Percentiles rank a stretch among this genome's conserved stretches.
Evolutionary conservation across 2,888 invertebrate species (phyloP).

Genomic region (Scrobipalpa atriplicella): DNA sequence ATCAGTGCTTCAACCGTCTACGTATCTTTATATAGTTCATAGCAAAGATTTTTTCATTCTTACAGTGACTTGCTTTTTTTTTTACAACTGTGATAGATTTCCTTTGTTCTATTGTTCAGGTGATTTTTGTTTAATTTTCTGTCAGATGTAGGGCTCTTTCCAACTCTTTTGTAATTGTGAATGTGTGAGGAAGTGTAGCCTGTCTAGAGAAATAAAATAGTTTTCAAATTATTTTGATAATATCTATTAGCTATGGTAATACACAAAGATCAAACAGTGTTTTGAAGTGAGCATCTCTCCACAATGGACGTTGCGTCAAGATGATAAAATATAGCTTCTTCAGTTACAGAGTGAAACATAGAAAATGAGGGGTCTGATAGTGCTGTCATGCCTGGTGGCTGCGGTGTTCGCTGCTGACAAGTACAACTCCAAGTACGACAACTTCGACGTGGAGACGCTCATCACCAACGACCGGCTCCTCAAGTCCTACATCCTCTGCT

Average conservation of each 20-base stretch:
- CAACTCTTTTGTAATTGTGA: not conserved
- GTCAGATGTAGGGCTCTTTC: not conserved
- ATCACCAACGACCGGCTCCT: conserved; percentile 86
- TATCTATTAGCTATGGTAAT: not conserved
- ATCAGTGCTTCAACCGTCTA: not conserved
- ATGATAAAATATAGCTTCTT: too few species aligned
- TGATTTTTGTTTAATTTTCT: not conserved
- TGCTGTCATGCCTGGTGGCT: conserved; percentile 61
- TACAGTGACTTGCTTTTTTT: too few species aligned
- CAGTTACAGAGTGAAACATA: not conserved
- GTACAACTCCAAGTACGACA: conserved; percentile 88
- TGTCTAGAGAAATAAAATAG: too few species aligned
- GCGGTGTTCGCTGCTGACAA: conserved; percentile 69
- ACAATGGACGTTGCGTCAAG: too few species aligned
- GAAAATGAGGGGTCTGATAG: conserved; percentile 62
- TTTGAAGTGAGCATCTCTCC: too few species aligned
- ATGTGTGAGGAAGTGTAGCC: too few species aligned
- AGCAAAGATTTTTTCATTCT: too few species aligned
- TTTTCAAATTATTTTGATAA: not conserved
- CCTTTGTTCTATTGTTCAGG: not conserved
- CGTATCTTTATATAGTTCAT: not conserved
- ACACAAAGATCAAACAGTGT: too few species aligned
- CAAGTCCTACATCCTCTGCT: conserved; percentile 87
- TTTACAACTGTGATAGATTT: not conserved
- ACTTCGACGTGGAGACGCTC: conserved; percentile 87